Evolutionary conservation across 2,113 vertebrate genomes (phyloP).

Genomic region (Psittacara wagleri): DNA sequence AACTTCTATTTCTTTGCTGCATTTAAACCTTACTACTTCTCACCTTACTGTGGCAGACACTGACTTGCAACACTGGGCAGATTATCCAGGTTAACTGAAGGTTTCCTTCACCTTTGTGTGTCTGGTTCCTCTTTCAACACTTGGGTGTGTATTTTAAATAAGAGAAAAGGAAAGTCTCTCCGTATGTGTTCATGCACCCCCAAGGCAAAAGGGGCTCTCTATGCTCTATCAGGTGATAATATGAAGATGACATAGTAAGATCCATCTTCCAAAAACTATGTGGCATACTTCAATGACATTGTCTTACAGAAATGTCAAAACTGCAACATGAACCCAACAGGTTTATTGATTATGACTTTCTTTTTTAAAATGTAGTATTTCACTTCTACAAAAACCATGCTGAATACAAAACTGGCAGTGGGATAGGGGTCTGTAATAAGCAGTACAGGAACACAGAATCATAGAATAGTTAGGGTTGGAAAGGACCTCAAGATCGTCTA

Average conservation of each 20-base stretch:
- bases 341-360: neutral
- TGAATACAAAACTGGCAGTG: neutral
- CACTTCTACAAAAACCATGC: neutral
- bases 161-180: neutral
- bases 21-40: neutral
- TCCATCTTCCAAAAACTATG: neutral
- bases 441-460: neutral
- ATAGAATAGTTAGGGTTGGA: no score
- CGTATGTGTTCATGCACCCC: rapidly evolving
- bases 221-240: neutral
- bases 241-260: neutral
- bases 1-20: neutral
- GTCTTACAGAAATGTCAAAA: neutral
- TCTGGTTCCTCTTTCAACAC: neutral
- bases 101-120: neutral
- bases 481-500: no score
- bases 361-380: neutral
- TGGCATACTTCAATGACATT: neutral
- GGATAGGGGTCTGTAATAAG: neutral
- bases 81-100: neutral
- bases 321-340: neutral
- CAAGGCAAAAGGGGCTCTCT: neutral
- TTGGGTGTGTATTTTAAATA: neutral
- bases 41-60: neutral
- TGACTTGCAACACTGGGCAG: neutral